Base-by-base conservation (phyloP, 2,888 invertebrate species). In the Orthonychiurus folsomi region DNA sequence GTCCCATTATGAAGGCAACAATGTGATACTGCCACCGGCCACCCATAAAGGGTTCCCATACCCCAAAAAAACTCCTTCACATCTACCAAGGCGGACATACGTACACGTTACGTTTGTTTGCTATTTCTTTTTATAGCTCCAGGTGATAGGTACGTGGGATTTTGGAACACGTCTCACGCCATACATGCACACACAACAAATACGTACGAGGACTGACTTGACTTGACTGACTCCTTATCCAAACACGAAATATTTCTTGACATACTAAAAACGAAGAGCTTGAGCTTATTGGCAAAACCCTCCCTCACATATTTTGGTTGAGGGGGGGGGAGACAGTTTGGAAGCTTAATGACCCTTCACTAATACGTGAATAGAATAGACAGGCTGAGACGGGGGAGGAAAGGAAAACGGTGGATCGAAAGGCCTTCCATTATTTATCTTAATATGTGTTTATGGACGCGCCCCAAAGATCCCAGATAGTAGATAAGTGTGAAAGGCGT, bases 101-200 rank as follows among this genome's bases (percentile, higher is more conserved):
- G 37, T 5, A 37, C 37, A 9, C 37, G 5, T 37, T 15, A 37
- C n/a, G 37, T 37, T 37, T 5, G 37, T 37, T 37, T 37, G 37
- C 37, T 37, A 37, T 37, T 37, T 37, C 37, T 37, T 37, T 37
- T 37, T 37, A 37, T 37, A 37, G 37, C 37, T 37, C 37, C 37
- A 37, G 37, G 37, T 37, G 37, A 37, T 37, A 37, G 15, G n/a
- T n/a, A n/a, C n/a, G n/a, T n/a, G n/a, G n/a, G n/a, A n/a, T n/a
- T n/a, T n/a, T n/a, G n/a, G n/a, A n/a, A n/a, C n/a, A n/a, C n/a
- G n/a, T n/a, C n/a, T n/a, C n/a, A n/a, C n/a, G n/a, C 37, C 5
- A 15, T 15, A 37, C 5, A 37, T 37, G 37, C 37, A 37, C 9
- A 37, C 9, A 37, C 9, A 15, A 37, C 15, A 37, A 15, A 37